These are phyloP conservation scores for Phengaris alcon DNA, from an alignment of 2,888 invertebrate species.

Conservation along the genomic window DNA sequence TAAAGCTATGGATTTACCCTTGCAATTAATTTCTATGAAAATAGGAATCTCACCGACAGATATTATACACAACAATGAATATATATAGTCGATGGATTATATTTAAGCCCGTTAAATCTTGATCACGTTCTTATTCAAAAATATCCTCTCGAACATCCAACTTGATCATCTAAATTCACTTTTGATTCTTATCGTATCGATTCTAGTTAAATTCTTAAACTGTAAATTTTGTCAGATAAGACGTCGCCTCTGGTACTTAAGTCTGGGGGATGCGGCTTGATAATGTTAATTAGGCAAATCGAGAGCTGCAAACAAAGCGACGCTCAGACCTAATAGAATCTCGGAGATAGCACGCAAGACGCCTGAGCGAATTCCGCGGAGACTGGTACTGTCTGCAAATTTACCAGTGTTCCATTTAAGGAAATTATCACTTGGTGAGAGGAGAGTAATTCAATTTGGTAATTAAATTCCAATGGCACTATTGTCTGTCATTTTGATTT, in stretches of 20 bases:
- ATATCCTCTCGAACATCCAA: not conserved
- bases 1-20: no score
- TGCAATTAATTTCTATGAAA: no score
- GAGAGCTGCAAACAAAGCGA: constrained; percentile 51
- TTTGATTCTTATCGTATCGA: not conserved
- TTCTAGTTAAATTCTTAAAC: not conserved
- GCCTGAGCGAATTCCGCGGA: not conserved
- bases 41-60: no score
- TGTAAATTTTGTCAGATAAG: not conserved
- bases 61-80: no score
- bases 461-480: not conserved
- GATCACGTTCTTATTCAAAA: not conserved
- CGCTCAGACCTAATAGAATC: constrained; percentile 44
- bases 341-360: constrained; percentile 43
- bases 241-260: not conserved
- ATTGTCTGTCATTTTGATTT: not conserved
- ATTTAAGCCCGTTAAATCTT: no score
- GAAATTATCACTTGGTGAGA: not conserved
- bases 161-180: not conserved
- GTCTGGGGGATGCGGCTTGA: constrained; percentile 43
- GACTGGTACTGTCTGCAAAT: not conserved
- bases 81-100: no score
- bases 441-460: not conserved
- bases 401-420: not conserved
- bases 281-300: constrained; percentile 58